These are phyloP conservation scores for Melipona bicolor DNA, from an alignment of 2,888 invertebrate genomes.

Conservation along the genomic window DNA sequence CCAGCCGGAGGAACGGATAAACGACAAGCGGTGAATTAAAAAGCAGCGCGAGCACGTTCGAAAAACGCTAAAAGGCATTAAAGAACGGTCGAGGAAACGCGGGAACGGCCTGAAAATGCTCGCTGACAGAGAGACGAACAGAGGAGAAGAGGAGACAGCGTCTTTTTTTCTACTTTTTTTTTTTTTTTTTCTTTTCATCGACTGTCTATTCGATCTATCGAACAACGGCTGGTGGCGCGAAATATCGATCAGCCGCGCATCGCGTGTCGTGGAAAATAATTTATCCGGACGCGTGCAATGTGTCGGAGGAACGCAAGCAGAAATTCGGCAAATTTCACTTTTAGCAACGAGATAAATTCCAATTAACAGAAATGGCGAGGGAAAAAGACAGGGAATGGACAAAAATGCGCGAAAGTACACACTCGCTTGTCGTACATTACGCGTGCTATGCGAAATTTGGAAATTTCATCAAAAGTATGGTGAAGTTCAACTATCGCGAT, in stretches of 20 bases:
- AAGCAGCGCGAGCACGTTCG: neutral
- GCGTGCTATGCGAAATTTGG: neutral
- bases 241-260: neutral
- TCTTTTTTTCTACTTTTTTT: neutral
- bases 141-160: neutral
- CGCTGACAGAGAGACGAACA: neutral
- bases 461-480: neutral
- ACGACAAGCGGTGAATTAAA: conserved; percentile 12
- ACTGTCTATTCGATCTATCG: conserved; percentile 1
- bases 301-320: neutral
- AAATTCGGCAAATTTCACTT: conserved; percentile 1
- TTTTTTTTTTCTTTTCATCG: neutral
- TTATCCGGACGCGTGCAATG: neutral
- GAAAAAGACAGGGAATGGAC: neutral
- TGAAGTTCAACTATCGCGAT: neutral
- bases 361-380: neutral
- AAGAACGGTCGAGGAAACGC: neutral
- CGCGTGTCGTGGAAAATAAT: conserved; percentile 1
- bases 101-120: neutral
- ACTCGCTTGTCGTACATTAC: neutral
- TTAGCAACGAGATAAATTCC: neutral
- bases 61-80: conserved; percentile 12
- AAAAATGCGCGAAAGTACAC: neutral
- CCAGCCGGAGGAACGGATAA: neutral
- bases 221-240: neutral